Evolutionary conservation across 2,113 vertebrate species (phyloP).

Genomic region (Chionis minor): DNA sequence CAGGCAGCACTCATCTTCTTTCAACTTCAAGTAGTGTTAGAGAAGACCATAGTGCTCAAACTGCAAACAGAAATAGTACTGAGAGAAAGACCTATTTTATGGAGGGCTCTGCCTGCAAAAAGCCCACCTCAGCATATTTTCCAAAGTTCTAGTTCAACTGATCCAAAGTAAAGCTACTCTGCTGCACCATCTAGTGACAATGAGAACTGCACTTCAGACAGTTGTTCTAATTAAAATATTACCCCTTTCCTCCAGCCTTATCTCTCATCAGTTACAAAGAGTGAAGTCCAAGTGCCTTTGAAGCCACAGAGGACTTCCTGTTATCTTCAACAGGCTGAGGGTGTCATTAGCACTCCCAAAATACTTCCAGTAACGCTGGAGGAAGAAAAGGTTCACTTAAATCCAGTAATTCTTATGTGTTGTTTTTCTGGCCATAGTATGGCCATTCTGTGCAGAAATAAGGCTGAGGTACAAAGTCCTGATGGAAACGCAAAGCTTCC

Average conservation of each 20-base stretch:
- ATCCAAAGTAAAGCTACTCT: constrained; percentile 55
- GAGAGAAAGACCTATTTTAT: background rate
- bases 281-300: background rate
- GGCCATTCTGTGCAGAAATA: background rate
- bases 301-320: background rate
- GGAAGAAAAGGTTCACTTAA: background rate
- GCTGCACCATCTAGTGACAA: constrained; percentile 67
- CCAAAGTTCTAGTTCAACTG: constrained; percentile 12
- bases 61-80: background rate
- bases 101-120: background rate
- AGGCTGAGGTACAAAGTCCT: background rate
- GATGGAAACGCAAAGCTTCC: background rate
- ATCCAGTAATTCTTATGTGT: background rate
- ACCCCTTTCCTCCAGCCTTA: background rate
- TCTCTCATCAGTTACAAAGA: background rate
- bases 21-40: background rate
- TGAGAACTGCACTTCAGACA: constrained; percentile 9
- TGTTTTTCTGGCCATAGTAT: background rate
- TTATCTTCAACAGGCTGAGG: background rate
- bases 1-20: background rate
- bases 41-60: background rate
- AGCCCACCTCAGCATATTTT: background rate
- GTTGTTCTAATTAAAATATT: constrained; percentile 13
- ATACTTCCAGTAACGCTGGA: background rate
- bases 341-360: background rate